A percentile compares a stretch with the other conserved stretches of the same genome.
Evolutionary conservation across 2,797 vertebrate species (phyloP).

Genomic region (Hypotaenidia okinawae): DNA sequence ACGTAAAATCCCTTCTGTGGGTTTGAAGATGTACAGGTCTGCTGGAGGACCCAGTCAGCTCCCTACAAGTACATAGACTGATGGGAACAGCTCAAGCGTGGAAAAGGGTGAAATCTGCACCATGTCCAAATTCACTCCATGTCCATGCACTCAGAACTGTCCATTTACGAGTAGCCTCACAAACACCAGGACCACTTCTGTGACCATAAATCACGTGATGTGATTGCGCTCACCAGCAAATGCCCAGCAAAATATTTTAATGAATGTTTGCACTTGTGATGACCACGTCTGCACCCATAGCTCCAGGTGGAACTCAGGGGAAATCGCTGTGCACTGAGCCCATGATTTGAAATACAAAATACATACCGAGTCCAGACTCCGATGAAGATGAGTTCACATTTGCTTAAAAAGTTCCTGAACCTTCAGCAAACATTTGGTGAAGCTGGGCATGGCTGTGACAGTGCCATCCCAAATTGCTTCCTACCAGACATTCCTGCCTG

Average conservation of each 20-base stretch:
- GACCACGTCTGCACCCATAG: background rate
- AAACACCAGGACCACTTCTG: rapidly evolving
- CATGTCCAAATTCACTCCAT: rapidly evolving
- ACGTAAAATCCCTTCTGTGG: background rate
- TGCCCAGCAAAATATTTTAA: background rate
- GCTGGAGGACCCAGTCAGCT: background rate
- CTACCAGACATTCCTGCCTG: background rate
- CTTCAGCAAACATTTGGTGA: background rate
- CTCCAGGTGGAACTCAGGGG: background rate
- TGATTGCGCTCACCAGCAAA: background rate
- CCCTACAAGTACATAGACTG: background rate
- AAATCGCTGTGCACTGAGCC: background rate
- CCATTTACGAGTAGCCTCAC: background rate
- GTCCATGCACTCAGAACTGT: rapidly evolving
- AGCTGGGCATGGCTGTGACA: background rate
- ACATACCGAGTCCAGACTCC: background rate
- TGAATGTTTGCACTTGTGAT: background rate
- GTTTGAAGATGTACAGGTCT: background rate
- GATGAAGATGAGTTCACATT: background rate
- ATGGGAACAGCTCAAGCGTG: background rate
- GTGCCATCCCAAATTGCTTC: background rate
- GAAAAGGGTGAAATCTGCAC: background rate
- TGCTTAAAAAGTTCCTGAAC: background rate
- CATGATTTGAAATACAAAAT: background rate
- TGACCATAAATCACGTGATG: background rate